phyloP scores from a whole-genome alignment of 2,888 invertebrate species.

The Drosophila kambysellisi region DNA sequence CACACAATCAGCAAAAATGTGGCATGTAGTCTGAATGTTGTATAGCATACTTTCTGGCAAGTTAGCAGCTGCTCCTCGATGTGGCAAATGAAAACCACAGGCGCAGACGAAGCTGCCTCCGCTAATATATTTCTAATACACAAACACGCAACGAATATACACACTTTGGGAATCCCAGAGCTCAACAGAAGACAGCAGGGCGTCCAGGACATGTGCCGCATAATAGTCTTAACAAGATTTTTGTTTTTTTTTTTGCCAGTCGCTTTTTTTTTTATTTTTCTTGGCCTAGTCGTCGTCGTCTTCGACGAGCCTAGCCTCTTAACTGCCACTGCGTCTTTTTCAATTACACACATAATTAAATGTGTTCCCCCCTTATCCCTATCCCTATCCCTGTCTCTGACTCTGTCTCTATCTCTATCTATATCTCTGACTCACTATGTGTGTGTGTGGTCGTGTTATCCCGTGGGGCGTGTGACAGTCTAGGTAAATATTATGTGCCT shows the following conservation, averaged over 20 bases:
- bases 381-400: background rate
- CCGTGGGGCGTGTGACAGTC: constrained; percentile 48
- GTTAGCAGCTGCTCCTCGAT: constrained; percentile 44
- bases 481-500: constrained; percentile 35
- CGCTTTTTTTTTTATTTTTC: background rate
- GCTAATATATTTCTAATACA: constrained; percentile 76
- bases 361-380: constrained; percentile 53
- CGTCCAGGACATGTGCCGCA: constrained; percentile 63
- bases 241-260: background rate
- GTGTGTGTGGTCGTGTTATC: constrained; percentile 44
- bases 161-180: constrained; percentile 27
- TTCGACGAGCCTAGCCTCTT: constrained; percentile 51
- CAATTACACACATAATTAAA: constrained; percentile 80
- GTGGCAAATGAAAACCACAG: constrained; percentile 52
- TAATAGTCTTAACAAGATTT: constrained; percentile 71
- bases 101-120: constrained; percentile 27
- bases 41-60: constrained; percentile 44
- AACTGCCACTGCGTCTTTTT: constrained; percentile 76
- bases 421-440: constrained; percentile 7
- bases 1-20: background rate
- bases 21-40: constrained; percentile 22
- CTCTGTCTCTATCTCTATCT: background rate
- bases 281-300: constrained; percentile 28
- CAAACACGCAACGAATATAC: constrained; percentile 53
- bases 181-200: constrained; percentile 25